Evolutionary conservation across 1,140 invertebrate genomes (phyloP), one percentile per base, ranked within the genome.

Genomic region (Caenorhabditis brenneri): DNA sequence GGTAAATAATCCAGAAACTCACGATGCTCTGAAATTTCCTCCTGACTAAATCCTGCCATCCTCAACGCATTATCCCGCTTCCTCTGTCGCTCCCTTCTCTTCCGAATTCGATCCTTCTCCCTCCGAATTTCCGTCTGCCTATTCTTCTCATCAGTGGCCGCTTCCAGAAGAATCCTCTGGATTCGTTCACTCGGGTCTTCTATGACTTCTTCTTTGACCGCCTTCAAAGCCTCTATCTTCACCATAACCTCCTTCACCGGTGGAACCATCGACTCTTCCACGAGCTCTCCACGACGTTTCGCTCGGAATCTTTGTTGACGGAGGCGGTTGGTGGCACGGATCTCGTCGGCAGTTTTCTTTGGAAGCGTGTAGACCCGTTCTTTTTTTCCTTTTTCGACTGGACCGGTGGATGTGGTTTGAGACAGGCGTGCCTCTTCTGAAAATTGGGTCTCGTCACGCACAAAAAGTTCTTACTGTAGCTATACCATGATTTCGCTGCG

Each of bases 261-360:
- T 27, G 16, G 31, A 22, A 2, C n/a, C 15, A 24, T n/a, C 36
- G 42, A 12, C 65, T 2, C 65, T 29, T 15, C 29, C 10, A n/a
- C 4, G 19, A 24, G 9, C n/a, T n/a, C 31, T 65, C 24, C 60
- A 7, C 60, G 60, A 5, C 24, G 12, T 31, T 74, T 74, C 5
- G 65, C 65, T 10, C 65, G 36, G 19, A 74, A 74, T 42, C 65
- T 39, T n/a, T 74, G 65, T 36, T 74, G 65, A 27, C 65, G 65
- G 6, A 74, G 42, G 3, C 65, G 65, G 15, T 74, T 74, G 4
- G 65, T 74, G 22, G 42, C 65, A 9, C 65, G 19, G n/a, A 74
- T 74, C 15, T 74, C 36, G 24, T 74, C 65, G 19, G 65, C 65
- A 0, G 65, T 74, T 12, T 74, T 74, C 36, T 74, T 74, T 2